A percentile compares a stretch with the other conserved stretches of the same genome.
phyloP scores from a whole-genome alignment of 2,888 invertebrate genomes.

The Odontothrips loti region DNA sequence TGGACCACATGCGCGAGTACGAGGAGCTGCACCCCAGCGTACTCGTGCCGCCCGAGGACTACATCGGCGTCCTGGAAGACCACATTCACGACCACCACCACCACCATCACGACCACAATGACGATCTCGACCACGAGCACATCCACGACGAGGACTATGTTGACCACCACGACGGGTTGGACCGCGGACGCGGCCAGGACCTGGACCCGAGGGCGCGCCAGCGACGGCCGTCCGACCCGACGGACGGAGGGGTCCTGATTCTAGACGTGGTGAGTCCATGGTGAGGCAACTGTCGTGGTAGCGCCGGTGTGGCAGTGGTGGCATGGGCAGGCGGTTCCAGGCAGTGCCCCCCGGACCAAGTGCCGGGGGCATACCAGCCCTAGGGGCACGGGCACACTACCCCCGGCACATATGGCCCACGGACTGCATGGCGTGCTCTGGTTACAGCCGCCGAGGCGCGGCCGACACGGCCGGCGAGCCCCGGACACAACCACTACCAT shows the following conservation, averaged over 20 bases:
- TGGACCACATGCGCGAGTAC: neutral
- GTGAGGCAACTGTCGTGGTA: no score
- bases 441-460: neutral
- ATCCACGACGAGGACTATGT: neutral
- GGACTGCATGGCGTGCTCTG: neutral
- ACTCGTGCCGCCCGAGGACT: neutral
- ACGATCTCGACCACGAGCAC: neutral
- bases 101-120: neutral
- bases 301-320: no score
- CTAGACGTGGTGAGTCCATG: no score
- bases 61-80: neutral
- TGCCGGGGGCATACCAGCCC: no score
- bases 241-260: no score
- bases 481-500: slow-evolving; percentile 11
- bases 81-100: neutral
- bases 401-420: neutral
- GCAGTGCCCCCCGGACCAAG: no score
- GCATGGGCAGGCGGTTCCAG: no score
- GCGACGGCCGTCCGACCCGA: no score
- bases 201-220: neutral
- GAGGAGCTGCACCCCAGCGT: neutral
- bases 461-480: neutral
- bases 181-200: neutral
- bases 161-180: neutral
- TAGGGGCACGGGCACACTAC: no score